Base-by-base conservation (phyloP, 2,888 invertebrate genomes). In the Dyspetes luteomarginatus region DNA sequence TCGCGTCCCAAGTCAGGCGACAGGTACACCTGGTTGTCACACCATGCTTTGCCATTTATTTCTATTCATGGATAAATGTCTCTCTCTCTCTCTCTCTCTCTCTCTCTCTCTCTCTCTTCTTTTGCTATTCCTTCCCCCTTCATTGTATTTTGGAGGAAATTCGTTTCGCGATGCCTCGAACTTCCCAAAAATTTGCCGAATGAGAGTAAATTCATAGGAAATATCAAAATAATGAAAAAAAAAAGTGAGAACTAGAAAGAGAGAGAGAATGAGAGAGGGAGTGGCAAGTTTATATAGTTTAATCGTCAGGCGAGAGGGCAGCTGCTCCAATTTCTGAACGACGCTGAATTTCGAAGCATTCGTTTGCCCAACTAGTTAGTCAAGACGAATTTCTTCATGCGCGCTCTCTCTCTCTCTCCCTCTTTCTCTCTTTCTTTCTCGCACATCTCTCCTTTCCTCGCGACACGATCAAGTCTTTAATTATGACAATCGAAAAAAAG, bases 41-140 rank as follows among this genome's bases (percentile, higher is more conserved):
- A 26, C n/a, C 30, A 50, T 69, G 72, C 83, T 84, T 84, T 86
- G 85, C 85, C 86, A 86, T 86, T 85, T 82, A 81, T 81, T 82
- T 85, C 50, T 84, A 82, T 82, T 84, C 58, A 78, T 78, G 80
- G 76, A 82, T 77, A 69, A 22, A 55, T 64, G 48, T 48, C 41
- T 22, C 26, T 9, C 36, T 52, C n/a, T 17, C 28, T 36, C 19
- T 15, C 24, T n/a, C n/a, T n/a, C 45, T 2, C 36, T 5, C 36
- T 19, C 22, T 24, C 19, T 19, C 19, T 58, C 4, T 36, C 3
- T 12, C 17, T 22, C 12, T 12, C 19, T 58, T 12, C 4, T 58
- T 64, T 64, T 15, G 19, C 7, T 50, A n/a, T n/a, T n/a, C n/a
- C n/a, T n/a, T n/a, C n/a, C n/a, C n/a, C n/a, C n/a, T n/a, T n/a